phyloP scores from a whole-genome alignment of 2,113 vertebrate species.

The Malaclemys terrapin region DNA sequence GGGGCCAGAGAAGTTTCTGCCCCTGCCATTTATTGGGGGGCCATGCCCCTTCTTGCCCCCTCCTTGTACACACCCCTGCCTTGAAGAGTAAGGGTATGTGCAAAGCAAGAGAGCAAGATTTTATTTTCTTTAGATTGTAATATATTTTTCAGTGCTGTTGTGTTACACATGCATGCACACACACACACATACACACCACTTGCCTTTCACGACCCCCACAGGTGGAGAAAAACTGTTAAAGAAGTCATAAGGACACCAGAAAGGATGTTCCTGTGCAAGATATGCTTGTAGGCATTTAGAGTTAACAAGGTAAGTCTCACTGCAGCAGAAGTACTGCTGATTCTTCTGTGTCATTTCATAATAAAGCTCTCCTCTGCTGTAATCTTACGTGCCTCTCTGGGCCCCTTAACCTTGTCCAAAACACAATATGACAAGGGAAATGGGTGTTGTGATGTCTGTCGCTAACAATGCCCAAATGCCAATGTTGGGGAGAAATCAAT shows the following conservation, averaged over 20 bases:
- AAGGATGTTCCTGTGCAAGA: background rate
- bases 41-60: too few relatives aligned
- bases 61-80: too few relatives aligned
- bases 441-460: background rate
- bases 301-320: background rate
- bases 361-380: background rate
- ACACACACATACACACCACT: background rate
- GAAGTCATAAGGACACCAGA: background rate
- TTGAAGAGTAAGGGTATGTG: background rate
- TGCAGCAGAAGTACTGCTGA: background rate
- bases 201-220: background rate
- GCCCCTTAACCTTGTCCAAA: slow-evolving; percentile 8
- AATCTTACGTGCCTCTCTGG: background rate
- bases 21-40: too few relatives aligned
- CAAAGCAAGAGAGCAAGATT: background rate
- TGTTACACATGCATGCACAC: background rate
- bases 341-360: background rate
- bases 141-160: background rate
- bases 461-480: background rate
- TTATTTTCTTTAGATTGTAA: background rate
- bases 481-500: background rate
- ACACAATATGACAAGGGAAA: background rate
- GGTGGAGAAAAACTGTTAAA: background rate
- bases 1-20: too few relatives aligned
- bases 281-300: background rate